phyloP scores from a whole-genome alignment of 2,888 invertebrate genomes.

The Odontocerum albicorne region DNA sequence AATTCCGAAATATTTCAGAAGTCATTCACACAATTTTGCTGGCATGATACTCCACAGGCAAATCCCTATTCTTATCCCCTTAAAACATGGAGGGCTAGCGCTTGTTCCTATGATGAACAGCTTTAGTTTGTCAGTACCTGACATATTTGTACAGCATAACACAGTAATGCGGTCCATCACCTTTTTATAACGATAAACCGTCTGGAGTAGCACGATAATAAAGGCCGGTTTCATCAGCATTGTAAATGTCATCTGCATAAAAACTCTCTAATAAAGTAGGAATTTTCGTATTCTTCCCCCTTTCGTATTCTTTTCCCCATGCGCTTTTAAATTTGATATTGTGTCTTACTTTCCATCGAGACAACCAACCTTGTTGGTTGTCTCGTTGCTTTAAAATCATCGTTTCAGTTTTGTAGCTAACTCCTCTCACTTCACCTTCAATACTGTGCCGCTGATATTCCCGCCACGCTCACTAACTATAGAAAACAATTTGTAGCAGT shows the following conservation, averaged over 20 bases:
- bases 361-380: slow-evolving; percentile 40
- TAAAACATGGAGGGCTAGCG: slow-evolving; percentile 17
- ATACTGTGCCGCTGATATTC: slow-evolving; percentile 22
- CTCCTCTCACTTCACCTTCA: slow-evolving; percentile 38
- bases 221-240: slow-evolving; percentile 34
- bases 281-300: slow-evolving; percentile 31
- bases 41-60: slow-evolving; percentile 30
- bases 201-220: slow-evolving; percentile 37
- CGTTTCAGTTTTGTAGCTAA: slow-evolving; percentile 37
- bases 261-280: slow-evolving; percentile 29
- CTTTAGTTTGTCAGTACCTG: slow-evolving; percentile 37
- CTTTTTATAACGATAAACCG: slow-evolving; percentile 34
- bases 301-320: slow-evolving; percentile 29
- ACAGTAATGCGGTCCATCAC: slow-evolving; percentile 34
- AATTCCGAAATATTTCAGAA: slow-evolving; percentile 22
- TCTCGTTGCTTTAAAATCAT: no score
- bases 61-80: background rate
- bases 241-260: slow-evolving; percentile 36
- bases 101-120: slow-evolving; percentile 36
- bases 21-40: slow-evolving; percentile 33
- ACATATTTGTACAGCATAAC: slow-evolving; percentile 37
- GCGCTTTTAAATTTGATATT: slow-evolving; percentile 37
- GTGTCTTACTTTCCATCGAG: slow-evolving; percentile 38
- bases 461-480: slow-evolving; percentile 31
- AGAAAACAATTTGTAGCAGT: no score